These are phyloP conservation scores for Hoplodrina blanda DNA, from an alignment of 2,888 invertebrate genomes.

Conservation along the genomic window DNA sequence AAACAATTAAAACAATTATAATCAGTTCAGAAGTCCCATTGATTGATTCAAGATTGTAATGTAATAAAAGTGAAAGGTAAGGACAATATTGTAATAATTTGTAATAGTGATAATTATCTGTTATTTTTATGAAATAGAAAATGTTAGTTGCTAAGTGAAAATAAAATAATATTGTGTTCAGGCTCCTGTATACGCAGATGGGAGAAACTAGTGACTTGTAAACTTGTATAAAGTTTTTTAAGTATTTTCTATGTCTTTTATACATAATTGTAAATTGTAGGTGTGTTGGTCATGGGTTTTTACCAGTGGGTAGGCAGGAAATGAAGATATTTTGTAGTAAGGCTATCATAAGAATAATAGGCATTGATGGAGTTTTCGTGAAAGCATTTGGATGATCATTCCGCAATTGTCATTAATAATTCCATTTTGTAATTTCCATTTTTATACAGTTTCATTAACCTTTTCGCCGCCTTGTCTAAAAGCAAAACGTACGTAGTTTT, in stretches of 20 bases:
- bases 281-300: background rate
- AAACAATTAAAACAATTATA: too few species aligned
- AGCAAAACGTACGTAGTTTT: too few species aligned
- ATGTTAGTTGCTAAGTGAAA: slow-evolving; percentile 38
- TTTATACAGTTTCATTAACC: background rate
- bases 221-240: slow-evolving; percentile 25
- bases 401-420: background rate
- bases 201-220: background rate
- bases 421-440: slow-evolving; percentile 1
- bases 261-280: slow-evolving; percentile 23
- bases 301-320: slow-evolving; percentile 2
- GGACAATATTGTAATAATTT: slow-evolving; percentile 13
- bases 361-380: background rate
- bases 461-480: too few species aligned
- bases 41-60: background rate
- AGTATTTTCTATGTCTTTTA: slow-evolving; percentile 32
- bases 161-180: slow-evolving; percentile 32
- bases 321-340: background rate
- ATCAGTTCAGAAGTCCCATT: background rate
- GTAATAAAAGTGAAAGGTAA: background rate
- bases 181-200: slow-evolving; percentile 4
- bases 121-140: slow-evolving; percentile 50
- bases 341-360: background rate
- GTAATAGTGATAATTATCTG: slow-evolving; percentile 19
- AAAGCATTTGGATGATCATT: background rate